Conservation (phyloP, 2,113 vertebrate genomes). For the Apteryx owenii region DNA sequence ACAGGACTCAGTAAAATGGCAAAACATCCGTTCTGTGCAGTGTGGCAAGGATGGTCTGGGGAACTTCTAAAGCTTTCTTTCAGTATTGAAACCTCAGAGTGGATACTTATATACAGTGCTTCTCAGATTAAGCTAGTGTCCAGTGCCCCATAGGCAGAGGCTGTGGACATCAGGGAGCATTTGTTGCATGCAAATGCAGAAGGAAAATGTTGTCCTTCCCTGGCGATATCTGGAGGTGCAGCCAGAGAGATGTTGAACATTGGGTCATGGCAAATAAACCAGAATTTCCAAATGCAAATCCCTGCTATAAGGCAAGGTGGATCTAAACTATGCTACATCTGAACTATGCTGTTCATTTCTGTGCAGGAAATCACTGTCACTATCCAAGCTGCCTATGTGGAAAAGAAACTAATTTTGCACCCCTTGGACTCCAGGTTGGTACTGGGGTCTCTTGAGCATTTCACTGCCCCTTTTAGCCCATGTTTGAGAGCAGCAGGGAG, state of each 20-base stretch:
- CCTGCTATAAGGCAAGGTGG: not conserved
- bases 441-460: not conserved
- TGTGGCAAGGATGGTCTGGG: not conserved
- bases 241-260: not conserved
- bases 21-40: not conserved
- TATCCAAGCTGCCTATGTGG: constrained; percentile 76
- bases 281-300: not conserved
- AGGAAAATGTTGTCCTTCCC: not conserved
- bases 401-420: constrained; percentile 80
- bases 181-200: not conserved
- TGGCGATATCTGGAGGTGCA: not conserved
- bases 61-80: not conserved
- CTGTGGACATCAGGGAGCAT: not conserved
- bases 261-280: not conserved
- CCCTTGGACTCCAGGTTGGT: constrained; percentile 68
- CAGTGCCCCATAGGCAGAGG: not conserved
- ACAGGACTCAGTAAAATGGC: not conserved
- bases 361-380: constrained; percentile 37
- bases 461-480: not conserved
- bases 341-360: not conserved
- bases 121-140: not conserved
- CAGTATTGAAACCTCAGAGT: not conserved
- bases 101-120: not conserved
- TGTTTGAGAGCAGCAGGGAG: not conserved
- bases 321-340: not conserved